Percentiles rank a stretch among this genome's conserved stretches.
Conservation (phyloP, 2,888 invertebrate genomes). For the Drosophila prostipennis region DNA sequence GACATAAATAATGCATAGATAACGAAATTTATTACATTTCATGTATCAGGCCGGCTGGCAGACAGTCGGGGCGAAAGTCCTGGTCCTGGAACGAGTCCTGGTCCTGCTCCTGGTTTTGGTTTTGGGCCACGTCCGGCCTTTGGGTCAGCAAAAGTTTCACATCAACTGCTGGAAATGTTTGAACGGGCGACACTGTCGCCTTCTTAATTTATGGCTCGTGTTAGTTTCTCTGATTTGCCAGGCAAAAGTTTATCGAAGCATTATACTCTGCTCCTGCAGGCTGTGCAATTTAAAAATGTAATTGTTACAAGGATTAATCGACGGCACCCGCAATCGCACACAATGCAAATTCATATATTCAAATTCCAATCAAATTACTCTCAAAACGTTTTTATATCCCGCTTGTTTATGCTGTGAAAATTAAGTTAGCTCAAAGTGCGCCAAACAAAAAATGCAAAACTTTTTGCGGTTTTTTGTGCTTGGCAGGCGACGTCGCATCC, state of each 20-base stretch:
- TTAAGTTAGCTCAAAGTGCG: constrained; percentile 48
- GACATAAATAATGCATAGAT: constrained; percentile 80
- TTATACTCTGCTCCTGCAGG: constrained; percentile 15
- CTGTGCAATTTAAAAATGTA: constrained; percentile 37
- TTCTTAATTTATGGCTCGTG: constrained; percentile 75
- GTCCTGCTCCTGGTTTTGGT: constrained; percentile 8
- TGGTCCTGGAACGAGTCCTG: constrained; percentile 4
- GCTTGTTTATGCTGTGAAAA: constrained; percentile 53
- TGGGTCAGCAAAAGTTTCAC: constrained; percentile 51
- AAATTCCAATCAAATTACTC: constrained; percentile 37
- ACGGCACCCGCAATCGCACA: no score
- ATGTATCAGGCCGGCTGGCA: constrained; percentile 65
- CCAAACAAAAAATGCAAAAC: constrained; percentile 44
- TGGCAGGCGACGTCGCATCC: constrained; percentile 37
- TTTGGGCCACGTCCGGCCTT: constrained; percentile 51
- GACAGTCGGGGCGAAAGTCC: constrained; percentile 31
- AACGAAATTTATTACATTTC: constrained; percentile 79
- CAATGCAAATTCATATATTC: constrained; percentile 36
- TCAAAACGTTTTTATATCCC: constrained; percentile 5
- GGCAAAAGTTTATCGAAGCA: constrained; percentile 62
- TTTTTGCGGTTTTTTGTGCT: constrained; percentile 53
- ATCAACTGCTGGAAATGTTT: constrained; percentile 66
- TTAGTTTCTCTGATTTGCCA: constrained; percentile 74
- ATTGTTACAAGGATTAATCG: constrained; percentile 30
- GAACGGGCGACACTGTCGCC: constrained; percentile 63